phyloP scores from a whole-genome alignment of 2,888 invertebrate species.

The Tenodera sinensis region DNA sequence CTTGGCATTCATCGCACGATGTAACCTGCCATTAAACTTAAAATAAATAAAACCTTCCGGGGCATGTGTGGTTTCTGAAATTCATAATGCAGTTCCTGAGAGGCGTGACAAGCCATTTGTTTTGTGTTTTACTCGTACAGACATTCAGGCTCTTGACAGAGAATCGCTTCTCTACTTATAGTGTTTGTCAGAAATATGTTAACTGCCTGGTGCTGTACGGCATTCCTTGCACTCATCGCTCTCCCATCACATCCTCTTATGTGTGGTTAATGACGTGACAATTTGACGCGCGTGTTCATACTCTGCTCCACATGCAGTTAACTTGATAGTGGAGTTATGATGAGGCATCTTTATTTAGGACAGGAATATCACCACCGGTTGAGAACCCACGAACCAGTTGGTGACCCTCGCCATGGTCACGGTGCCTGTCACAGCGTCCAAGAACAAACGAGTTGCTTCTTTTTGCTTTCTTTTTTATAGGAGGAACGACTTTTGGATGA shows the following conservation, averaged over 20 bases:
- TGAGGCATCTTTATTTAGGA: background rate
- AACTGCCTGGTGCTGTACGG: background rate
- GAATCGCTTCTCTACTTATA: constrained; percentile 7
- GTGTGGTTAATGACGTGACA: background rate
- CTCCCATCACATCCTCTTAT: background rate
- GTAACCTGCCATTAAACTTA: too few relatives aligned
- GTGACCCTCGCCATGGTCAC: background rate
- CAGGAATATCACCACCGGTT: background rate
- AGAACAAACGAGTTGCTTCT: constrained; percentile 5
- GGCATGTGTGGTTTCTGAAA: too few relatives aligned
- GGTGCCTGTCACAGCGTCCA: constrained; percentile 4
- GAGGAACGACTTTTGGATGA: background rate
- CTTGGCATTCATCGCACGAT: too few relatives aligned
- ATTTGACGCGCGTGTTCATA: background rate
- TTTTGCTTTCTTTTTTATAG: background rate
- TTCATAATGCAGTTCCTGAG: too few relatives aligned
- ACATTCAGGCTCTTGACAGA: background rate
- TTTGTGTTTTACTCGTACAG: too few relatives aligned
- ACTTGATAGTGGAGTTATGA: background rate
- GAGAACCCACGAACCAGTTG: background rate
- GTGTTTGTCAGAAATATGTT: constrained; percentile 4
- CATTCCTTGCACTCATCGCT: background rate
- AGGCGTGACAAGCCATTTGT: too few relatives aligned
- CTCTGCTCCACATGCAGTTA: background rate
- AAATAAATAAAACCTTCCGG: too few relatives aligned